These are phyloP conservation scores for Leiothrix lutea DNA, from an alignment of 2,113 vertebrate genomes.

Conservation along the genomic window DNA sequence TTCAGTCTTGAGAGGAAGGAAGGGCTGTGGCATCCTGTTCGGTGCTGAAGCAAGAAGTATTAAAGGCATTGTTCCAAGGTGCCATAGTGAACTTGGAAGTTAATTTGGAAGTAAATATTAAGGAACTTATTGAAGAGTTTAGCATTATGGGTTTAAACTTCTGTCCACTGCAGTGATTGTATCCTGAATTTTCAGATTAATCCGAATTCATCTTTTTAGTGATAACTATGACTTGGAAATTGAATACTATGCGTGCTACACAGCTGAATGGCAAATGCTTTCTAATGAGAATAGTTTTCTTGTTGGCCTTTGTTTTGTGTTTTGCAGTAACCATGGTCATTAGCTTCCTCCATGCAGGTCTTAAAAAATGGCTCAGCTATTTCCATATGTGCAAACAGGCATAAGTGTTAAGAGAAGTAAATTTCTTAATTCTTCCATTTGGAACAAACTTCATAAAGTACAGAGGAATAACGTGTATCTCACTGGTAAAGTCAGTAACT, in stretches of 20 bases:
- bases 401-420: neutral
- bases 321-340: neutral
- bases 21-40: neutral
- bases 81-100: neutral
- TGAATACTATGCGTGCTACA: accelerated
- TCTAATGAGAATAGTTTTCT: neutral
- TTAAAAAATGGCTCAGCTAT: neutral
- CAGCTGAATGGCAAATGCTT: neutral
- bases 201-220: neutral
- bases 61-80: neutral
- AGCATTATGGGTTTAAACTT: neutral
- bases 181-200: neutral
- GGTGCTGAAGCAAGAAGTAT: neutral
- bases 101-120: neutral
- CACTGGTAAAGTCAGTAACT: neutral
- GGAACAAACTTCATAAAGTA: neutral
- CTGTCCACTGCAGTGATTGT: neutral
- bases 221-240: neutral
- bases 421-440: neutral
- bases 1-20: neutral
- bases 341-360: neutral
- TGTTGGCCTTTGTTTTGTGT: neutral
- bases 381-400: neutral
- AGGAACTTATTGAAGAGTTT: neutral
- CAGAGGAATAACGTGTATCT: neutral